Evolutionary conservation across 2,797 vertebrate species (phyloP), one percentile per base, ranked within the genome.

Genomic region (Pygocentrus nattereri): DNA sequence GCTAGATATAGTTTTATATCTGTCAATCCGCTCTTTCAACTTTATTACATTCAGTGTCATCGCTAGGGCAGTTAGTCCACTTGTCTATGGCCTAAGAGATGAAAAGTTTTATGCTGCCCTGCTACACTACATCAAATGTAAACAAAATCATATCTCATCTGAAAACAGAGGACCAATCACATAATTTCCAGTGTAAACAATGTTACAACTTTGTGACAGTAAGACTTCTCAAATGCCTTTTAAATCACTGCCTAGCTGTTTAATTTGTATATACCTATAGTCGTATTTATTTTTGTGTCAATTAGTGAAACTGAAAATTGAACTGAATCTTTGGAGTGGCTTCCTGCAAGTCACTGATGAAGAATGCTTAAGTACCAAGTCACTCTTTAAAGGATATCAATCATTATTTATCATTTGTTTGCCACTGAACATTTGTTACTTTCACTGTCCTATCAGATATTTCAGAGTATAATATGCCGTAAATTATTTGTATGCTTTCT

Each of bases 51-150:
- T 89, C 2, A 82, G 65, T 56, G 27, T 89, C 31, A 41, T 81
- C 1, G 76, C 87, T 0, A 75, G 85, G 61, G 83, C 81, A 21
- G 31, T 85, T 3, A 88, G 85, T 78, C 76, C 88, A 44, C 69
- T 89, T 0, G 72, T 89, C 18, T 89, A 89, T 76, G 88, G 88
- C 1, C 61, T 89, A 27, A 82, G 84, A 70, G 88, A 89, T 82
- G 72, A 87, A 34, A 86, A 61, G 34, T 87, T 88, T 44, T 72
- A 5, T 8, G 21, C 64, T 23, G 73, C 75, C 0, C 7, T 88
- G n/a, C 34, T 65, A 25, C 61, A 81, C 31, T 85, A 80, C 16
- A 21, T 81, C 16, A 78, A 18, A 84, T 85, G 81, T 59, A 74
- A 44, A 71, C 71, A 79, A 30, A 83, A 74, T 19, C 16, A 23